These are phyloP conservation scores for Plectropomus leopardus DNA, from an alignment of 2,113 vertebrate genomes.

Conservation along the genomic window DNA sequence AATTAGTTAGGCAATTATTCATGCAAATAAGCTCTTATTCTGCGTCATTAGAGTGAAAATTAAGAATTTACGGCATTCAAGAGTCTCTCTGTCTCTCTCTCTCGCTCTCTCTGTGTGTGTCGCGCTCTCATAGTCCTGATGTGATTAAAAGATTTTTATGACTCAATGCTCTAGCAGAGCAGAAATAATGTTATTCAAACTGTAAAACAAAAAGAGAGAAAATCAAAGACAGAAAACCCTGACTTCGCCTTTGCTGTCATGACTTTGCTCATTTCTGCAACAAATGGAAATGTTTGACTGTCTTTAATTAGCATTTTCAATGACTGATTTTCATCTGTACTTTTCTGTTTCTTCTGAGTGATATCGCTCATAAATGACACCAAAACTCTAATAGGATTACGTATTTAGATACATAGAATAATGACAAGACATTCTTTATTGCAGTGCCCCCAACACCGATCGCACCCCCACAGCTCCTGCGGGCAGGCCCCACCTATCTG, in stretches of 20 bases:
- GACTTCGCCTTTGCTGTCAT: slow-evolving; percentile 41
- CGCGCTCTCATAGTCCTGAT: slow-evolving; percentile 38
- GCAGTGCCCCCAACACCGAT: slow-evolving; percentile 95
- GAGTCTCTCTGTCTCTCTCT: slow-evolving; percentile 27
- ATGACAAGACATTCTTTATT: neutral
- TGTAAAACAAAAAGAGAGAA: slow-evolving; percentile 52
- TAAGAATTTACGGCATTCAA: slow-evolving; percentile 50
- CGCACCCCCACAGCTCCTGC: slow-evolving; percentile 92
- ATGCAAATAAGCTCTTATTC: slow-evolving; percentile 71
- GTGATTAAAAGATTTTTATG: slow-evolving; percentile 68
- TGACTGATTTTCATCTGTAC: neutral
- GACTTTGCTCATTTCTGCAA: slow-evolving; percentile 11
- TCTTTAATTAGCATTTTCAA: neutral
- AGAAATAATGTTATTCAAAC: slow-evolving; percentile 64
- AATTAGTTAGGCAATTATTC: slow-evolving; percentile 70
- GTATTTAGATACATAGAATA: neutral
- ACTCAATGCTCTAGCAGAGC: slow-evolving; percentile 52
- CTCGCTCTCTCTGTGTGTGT: slow-evolving; percentile 32
- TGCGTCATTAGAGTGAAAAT: slow-evolving; percentile 61
- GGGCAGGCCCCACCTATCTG: slow-evolving; percentile 94
- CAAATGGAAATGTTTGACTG: slow-evolving; percentile 1
- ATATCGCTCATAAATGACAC: neutral
- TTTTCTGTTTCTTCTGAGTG: neutral
- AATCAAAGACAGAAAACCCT: slow-evolving; percentile 40
- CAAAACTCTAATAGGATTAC: neutral